These are phyloP conservation scores for Eulacestoma nigropectus DNA, from an alignment of 2,113 vertebrate genomes.

Conservation along the genomic window DNA sequence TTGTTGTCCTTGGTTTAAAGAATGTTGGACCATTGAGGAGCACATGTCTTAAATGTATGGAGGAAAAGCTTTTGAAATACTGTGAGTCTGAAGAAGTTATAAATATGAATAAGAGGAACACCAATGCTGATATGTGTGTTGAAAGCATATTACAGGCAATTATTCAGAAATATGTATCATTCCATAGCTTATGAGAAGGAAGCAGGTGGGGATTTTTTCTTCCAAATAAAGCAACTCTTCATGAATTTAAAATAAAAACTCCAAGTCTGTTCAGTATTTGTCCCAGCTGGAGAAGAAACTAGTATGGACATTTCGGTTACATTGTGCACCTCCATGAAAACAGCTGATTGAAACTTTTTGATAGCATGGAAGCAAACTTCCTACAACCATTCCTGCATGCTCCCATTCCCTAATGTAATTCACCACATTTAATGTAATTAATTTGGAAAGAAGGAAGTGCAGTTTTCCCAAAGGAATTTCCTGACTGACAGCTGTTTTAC, in stretches of 20 bases:
- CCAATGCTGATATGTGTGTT: background rate
- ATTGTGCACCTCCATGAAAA: background rate
- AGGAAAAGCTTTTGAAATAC: background rate
- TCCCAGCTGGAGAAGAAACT: background rate
- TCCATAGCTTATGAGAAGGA: background rate
- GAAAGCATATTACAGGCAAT: background rate
- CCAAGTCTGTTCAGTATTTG: background rate
- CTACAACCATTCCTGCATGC: background rate
- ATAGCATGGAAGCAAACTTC: background rate
- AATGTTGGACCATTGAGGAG: background rate
- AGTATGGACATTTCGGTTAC: background rate
- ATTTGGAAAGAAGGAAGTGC: conserved; percentile 27
- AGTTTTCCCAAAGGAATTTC: conserved; percentile 16
- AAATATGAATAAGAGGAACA: background rate
- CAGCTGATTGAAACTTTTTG: background rate
- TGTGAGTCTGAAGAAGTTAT: background rate
- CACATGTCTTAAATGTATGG: background rate
- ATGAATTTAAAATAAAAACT: background rate
- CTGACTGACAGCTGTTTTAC: conserved; percentile 27
- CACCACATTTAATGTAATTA: conserved; percentile 9
- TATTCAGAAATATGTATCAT: background rate
- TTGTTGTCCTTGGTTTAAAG: background rate
- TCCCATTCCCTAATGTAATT: conserved; percentile 11
- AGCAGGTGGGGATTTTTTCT: background rate
- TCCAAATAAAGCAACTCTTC: background rate